Evolutionary conservation across 2,888 invertebrate species (phyloP), one percentile per base, ranked within the genome.

Genomic region (Pandemis heparana): DNA sequence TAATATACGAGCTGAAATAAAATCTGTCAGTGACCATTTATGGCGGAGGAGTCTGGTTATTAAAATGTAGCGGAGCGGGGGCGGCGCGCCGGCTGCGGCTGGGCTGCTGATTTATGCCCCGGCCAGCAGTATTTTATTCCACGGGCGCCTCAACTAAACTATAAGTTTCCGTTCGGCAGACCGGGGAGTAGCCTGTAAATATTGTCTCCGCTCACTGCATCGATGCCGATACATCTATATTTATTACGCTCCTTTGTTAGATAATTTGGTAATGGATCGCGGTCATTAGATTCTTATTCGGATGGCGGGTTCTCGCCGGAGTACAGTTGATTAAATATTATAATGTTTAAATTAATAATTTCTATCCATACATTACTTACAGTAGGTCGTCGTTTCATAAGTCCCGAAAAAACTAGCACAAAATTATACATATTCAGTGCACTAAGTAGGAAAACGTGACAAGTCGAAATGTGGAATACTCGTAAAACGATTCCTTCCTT

Each of bases 151-250:
- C 93, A 94, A 94, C 89, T 90, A 92, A 92, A 91, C 94, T 94
- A 94, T 94, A 94, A 94, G 94, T 94, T 94, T 93, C 92, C 92
- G 93, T 92, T 93, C 89, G 92, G 90, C 89, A 91, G 90, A 88
- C 90, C 88, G 89, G 92, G 94, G 92, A 91, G 90, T 87, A 88
- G 91, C 89, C 91, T 91, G 89, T 93, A 93, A 93, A 94, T 94
- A 94, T 93, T 94, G 94, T 94, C 93, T 89, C 90, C 89, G 88
- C 87, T 88, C 86, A 80, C 87, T 90, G 87, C 89, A 90, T 90
- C 92, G 89, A 92, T 92, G 92, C 88, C 85, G 90, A 90, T 90
- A 91, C 90, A 92, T 91, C 88, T 88, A 86, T 92, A 93, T 93
- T 93, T 94, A 94, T 93, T 91, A 83, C 88, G 84, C 86, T 89